Conservation (phyloP, 2,797 vertebrate genomes). For the Melanotaenia nigrans region DNA sequence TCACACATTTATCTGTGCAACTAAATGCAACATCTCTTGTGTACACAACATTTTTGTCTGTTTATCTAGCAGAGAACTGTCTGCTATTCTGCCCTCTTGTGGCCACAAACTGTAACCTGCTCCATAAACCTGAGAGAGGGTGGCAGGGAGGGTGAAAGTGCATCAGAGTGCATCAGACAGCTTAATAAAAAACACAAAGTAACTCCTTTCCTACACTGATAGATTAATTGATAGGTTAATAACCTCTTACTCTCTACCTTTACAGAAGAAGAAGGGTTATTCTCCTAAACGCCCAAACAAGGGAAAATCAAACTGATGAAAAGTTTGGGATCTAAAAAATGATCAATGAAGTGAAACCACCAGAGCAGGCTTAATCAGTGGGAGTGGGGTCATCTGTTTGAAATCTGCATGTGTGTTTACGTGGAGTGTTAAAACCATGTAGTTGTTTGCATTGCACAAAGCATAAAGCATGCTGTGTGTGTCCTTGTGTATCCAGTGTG, state of each 20-base stretch:
- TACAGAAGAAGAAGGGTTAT: not conserved
- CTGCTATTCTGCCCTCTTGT: constrained; percentile 75
- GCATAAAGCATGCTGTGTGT: constrained; percentile 38
- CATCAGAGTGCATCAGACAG: not conserved
- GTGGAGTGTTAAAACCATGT: constrained; percentile 46
- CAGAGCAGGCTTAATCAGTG: constrained; percentile 24
- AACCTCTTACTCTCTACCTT: not conserved
- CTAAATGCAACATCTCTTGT: constrained; percentile 15
- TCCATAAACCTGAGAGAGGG: constrained; percentile 10
- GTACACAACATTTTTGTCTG: constrained; percentile 11
- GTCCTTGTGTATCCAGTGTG: constrained; percentile 47
- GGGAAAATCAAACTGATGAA: constrained; percentile 6
- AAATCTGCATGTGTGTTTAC: constrained; percentile 29
- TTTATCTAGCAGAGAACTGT: constrained; percentile 9
- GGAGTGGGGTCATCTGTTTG: constrained; percentile 41
- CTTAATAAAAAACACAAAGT: not conserved
- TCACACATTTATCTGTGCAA: not conserved
- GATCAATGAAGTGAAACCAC: constrained; percentile 60
- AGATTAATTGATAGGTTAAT: not conserved
- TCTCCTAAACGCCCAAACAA: not conserved
- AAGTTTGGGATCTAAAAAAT: constrained; percentile 40
- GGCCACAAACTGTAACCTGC: constrained; percentile 41
- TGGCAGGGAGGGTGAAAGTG: not conserved
- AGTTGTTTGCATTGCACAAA: constrained; percentile 55
- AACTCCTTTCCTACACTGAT: not conserved